Evolutionary conservation across 1,140 invertebrate species (phyloP), one percentile per base, ranked within the genome.

Genomic region (Oryzaephilus surinamensis): DNA sequence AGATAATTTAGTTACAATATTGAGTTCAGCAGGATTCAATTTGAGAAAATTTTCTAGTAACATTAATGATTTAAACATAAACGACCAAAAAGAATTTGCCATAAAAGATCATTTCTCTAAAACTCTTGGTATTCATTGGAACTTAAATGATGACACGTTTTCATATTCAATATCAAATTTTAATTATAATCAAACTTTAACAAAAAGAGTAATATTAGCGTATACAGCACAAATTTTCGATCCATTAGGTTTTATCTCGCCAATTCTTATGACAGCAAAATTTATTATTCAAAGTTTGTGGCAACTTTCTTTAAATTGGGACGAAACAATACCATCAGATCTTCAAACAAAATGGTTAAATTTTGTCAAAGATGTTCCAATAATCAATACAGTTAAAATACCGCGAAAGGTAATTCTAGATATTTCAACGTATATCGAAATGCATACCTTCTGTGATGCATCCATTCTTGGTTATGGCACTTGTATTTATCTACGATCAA

Each of bases 371-470:
- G 6, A 33, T 3, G 6, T 33, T 4, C 8, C 15, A 1, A 6
- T 19, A n/a, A 10, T 33, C 6, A 19, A 18, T 6, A 18, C 8
- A 6, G 8, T 40, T 5, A 23, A 30, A 2, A 27, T 61, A 3
- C 50, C 55, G 2, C 26, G 33, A 11, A 26, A 43, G 6, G 17
- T 43, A 6, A 1, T 41, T 14, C 8, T 13, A 5, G 4, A 7
- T 27, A 35, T 20, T 21, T 6, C 11, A 18, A 12, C 4, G 4
- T 7, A 4, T 6, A 21, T 41, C 2, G 39, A 41, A 41, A n/a
- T 58, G 6, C 51, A 55, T 39, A 54, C 51, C 16, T 62, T 58
- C 36, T 44, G 37, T 12, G 56, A 60, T 43, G 52, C 52, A 11
- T 50, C 46, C 11, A 32, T 41, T 16, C 37, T 32, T 19, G 52